Base-by-base conservation (phyloP, 1,140 invertebrate species). In the Drosophila sp. region DNA sequence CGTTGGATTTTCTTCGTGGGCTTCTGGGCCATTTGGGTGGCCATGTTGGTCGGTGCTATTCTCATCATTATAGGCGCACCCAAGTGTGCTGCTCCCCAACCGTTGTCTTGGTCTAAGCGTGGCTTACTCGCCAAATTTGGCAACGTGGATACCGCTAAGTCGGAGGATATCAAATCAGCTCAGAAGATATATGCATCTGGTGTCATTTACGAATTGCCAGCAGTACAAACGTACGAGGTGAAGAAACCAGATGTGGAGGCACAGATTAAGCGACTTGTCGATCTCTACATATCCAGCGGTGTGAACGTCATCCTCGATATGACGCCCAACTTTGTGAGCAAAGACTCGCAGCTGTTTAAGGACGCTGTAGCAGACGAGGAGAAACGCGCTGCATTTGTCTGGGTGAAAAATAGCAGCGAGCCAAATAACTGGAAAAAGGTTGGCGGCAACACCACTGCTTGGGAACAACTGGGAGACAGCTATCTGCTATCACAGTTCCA, bases 11-110 rank as follows among this genome's bases (percentile, higher is more conserved):
- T 98, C 54, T 98, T 98, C 89, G 93, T 97, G 27, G 76, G 94
- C 6, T 98, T 98, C 91, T 98, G 97, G 97, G 70, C 95, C 11
- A 83, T 96, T 32, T 98, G 97, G 97, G 86, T 95, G 51, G 94
- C 93, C 34, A 98, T 98, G 97, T 92, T 98, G 38, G 94, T 94
- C 34, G 96, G 96, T 21, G 96, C 97, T 9, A 94, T 98, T 69
- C 92, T 95, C 29, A 98, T 98, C 67, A 97, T 98, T 50, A 92
- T 97, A 1, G 92, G 94, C 18, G 96, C 97, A 13, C 97, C 97
- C 5, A 97, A 97, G 92, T 98, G 97, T 91, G 92, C 94, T 7
- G 93, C 95, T 1, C 94, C 95, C 2, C 90, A 93, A 51, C 94
- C 95, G 0, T 93, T 94, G 81, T 94, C 94, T 62, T 96, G 95